Conservation (phyloP, 2,113 vertebrate species). For the Oryzias woworae region DNA sequence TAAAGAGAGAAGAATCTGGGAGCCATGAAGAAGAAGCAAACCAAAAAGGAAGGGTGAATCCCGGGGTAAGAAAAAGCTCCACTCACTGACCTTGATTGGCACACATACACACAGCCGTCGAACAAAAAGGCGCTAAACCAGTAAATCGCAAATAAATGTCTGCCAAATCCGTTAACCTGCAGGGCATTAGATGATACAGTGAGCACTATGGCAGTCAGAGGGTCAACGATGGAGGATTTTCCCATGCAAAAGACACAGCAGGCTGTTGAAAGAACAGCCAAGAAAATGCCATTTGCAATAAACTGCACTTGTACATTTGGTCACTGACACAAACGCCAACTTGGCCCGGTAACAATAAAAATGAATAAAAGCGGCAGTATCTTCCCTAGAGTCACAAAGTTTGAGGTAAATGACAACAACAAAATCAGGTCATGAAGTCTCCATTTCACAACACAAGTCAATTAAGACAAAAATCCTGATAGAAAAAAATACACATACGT, state of each 20-base stretch:
- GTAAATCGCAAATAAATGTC: constrained; percentile 42
- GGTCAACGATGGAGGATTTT: constrained; percentile 27
- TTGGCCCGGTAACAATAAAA: constrained; percentile 10
- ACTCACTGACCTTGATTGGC: constrained; percentile 40
- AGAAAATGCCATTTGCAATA: constrained; percentile 45
- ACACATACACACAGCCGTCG: constrained; percentile 23
- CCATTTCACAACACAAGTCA: neutral
- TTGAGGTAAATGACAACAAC: constrained; percentile 5
- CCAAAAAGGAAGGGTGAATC: constrained; percentile 14
- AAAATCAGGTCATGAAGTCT: neutral
- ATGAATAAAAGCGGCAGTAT: constrained; percentile 17
- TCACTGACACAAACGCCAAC: constrained; percentile 33
- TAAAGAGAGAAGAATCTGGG: constrained; percentile 7
- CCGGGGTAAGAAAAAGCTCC: constrained; percentile 30
- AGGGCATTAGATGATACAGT: constrained; percentile 42
- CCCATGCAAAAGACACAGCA: constrained; percentile 36
- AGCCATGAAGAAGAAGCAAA: constrained; percentile 30
- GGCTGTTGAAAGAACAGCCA: constrained; percentile 41
- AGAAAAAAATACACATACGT: too few relatives aligned
- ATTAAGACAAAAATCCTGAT: too few relatives aligned
- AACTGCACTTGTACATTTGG: constrained; percentile 20
- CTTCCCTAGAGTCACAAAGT: neutral
- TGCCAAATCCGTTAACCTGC: constrained; percentile 56
- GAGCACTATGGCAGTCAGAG: constrained; percentile 36
- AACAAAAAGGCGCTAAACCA: constrained; percentile 37